These are phyloP conservation scores for Knipowitschia caucasica DNA, from an alignment of 2,797 vertebrate genomes.

Conservation along the genomic window DNA sequence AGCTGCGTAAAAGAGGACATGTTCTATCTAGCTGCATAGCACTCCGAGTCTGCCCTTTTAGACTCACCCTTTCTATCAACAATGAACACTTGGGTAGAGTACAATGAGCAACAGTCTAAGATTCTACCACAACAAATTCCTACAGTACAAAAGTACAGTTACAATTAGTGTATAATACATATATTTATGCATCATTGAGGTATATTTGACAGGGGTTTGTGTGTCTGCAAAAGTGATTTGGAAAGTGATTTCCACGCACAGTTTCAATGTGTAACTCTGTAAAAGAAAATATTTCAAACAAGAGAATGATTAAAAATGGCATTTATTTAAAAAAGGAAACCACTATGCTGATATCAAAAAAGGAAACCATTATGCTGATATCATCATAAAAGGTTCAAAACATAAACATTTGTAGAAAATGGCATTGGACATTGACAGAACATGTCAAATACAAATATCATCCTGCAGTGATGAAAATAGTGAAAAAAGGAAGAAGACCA, in stretches of 20 bases:
- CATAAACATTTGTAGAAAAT: constrained; percentile 59
- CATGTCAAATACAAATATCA: constrained; percentile 61
- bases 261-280: constrained; percentile 1
- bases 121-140: no score
- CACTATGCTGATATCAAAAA: constrained; percentile 62
- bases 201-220: no score
- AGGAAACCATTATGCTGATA: constrained; percentile 60
- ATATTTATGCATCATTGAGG: no score
- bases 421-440: constrained; percentile 44
- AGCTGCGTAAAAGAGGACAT: constrained; percentile 25
- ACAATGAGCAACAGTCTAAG: not conserved
- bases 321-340: constrained; percentile 71
- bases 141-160: no score
- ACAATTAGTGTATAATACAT: no score
- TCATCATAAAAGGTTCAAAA: constrained; percentile 37
- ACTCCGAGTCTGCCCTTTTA: constrained; percentile 33
- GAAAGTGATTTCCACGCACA: no score
- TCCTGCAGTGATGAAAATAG: constrained; percentile 23
- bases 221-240: no score
- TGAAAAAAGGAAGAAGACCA: constrained; percentile 24
- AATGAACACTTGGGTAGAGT: not conserved
- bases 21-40: constrained; percentile 44
- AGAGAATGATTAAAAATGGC: constrained; percentile 75
- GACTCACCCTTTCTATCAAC: not conserved
- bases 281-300: constrained; percentile 40